Evolutionary conservation across 2,797 vertebrate species (phyloP), one percentile per base, ranked within the genome.

Genomic region (Chanos chanos): DNA sequence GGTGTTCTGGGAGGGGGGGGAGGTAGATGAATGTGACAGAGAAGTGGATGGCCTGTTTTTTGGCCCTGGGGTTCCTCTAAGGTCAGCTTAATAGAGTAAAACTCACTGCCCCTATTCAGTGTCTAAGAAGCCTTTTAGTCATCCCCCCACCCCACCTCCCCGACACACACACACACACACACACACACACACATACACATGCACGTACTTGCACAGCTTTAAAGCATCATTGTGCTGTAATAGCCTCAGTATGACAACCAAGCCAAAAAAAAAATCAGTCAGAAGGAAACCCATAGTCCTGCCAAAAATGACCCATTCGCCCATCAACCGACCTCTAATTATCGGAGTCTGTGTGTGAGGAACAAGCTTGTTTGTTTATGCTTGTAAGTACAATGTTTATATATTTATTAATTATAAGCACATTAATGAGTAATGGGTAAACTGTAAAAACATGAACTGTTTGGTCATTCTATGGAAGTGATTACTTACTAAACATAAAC

Each of bases 61-160:
- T 41, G 16, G 37, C 22, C 30, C 10, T 61, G 87, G 86, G 88
- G 86, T 85, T 86, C 86, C 83, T 80, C 79, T 64, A 66, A 87
- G 93, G 93, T 95, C 92, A 92, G 87, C 89, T 94, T 94, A 94
- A 96, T 95, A 90, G 91, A 94, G 91, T 94, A 90, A 85, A 88
- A 89, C 86, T 90, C 67, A 87, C 87, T 88, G 81, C 88, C 87
- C 90, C 89, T 91, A 93, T 95, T 94, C 92, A 94, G 90, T 88
- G 89, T 90, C 87, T 77, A 79, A 88, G 91, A 94, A 89, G 93
- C 87, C 90, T 93, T 90, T 87, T 77, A 85, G 48, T n/a, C n/a
- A n/a, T n/a, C n/a, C n/a, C n/a, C n/a, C n/a, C n/a, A n/a, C n/a
- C n/a, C n/a, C n/a, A n/a, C n/a, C n/a, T n/a, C n/a, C n/a, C n/a